These are phyloP conservation scores for Cyclopterus lumpus DNA, from an alignment of 2,797 vertebrate genomes.

Conservation along the genomic window DNA sequence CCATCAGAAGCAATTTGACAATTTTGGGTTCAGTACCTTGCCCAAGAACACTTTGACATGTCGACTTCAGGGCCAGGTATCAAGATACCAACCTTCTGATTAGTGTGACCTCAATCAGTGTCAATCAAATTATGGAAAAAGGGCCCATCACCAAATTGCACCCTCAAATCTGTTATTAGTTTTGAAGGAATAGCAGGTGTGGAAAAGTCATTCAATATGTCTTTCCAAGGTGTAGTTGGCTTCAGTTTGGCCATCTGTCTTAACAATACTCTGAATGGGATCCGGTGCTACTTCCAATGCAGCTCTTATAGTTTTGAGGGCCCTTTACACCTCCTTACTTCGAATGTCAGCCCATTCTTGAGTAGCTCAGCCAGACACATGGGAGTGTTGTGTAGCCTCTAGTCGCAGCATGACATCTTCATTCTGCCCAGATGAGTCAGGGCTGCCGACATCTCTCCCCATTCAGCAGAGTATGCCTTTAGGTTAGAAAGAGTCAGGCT, in stretches of 20 bases:
- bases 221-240: conserved; percentile 11
- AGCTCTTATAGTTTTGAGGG: conserved; percentile 43
- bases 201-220: conserved; percentile 15
- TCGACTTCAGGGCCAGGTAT: neutral
- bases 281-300: conserved; percentile 41
- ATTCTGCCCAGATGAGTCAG: conserved; percentile 38
- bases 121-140: neutral
- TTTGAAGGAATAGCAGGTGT: conserved; percentile 4
- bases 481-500: conserved; percentile 38
- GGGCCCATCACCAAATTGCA: neutral
- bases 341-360: conserved; percentile 64
- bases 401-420: conserved; percentile 51
- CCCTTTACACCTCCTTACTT: conserved; percentile 44
- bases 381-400: conserved; percentile 41
- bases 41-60: neutral
- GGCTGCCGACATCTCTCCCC: conserved; percentile 40
- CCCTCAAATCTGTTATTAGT: neutral
- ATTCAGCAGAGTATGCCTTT: conserved; percentile 47
- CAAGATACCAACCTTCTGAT: neutral
- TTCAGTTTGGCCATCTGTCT: conserved; percentile 33
- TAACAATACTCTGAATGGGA: conserved; percentile 16
- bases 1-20: neutral
- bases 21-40: neutral
- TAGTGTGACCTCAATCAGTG: neutral
- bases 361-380: conserved; percentile 48